phyloP scores from a whole-genome alignment of 1,140 invertebrate genomes.

The Drosophila busckii region DNA sequence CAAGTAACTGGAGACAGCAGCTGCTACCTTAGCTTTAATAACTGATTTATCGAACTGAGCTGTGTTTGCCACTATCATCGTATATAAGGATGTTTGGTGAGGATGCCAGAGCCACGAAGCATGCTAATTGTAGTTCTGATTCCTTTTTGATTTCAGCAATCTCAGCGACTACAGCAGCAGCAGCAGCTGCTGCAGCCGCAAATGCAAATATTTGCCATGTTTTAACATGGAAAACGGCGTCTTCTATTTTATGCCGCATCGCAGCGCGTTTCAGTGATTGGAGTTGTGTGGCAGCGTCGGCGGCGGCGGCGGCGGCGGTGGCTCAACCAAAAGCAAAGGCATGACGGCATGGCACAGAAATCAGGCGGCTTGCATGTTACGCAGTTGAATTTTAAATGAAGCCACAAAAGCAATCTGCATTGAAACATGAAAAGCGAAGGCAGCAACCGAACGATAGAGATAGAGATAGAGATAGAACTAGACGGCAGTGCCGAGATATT shows the following conservation, averaged over 20 bases:
- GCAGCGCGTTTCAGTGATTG: constrained; percentile 42
- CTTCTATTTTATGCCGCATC: constrained; percentile 12
- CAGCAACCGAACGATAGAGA: not conserved
- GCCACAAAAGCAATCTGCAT: constrained; percentile 12
- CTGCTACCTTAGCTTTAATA: too few relatives aligned
- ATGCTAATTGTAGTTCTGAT: constrained; percentile 21
- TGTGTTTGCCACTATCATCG: too few relatives aligned
- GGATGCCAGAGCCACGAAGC: constrained; percentile 1
- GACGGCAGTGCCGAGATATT: too few relatives aligned
- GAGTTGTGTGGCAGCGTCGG: constrained; percentile 38
- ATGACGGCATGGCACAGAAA: constrained; percentile 49
- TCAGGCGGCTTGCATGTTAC: constrained; percentile 63
- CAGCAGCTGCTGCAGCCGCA: constrained; percentile 2
- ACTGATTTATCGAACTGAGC: too few relatives aligned
- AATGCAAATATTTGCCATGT: constrained; percentile 64
- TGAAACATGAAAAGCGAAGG: constrained; percentile 5
- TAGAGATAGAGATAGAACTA: not conserved
- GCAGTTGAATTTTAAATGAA: constrained; percentile 74
- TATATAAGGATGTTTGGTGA: too few relatives aligned
- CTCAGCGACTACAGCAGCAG: not conserved
- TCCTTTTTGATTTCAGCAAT: constrained; percentile 21
- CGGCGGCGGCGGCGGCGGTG: constrained; percentile 4
- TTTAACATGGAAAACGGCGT: constrained; percentile 6
- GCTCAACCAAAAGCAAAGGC: constrained; percentile 8
- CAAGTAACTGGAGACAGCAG: too few relatives aligned